Percentiles rank a stretch among this genome's conserved stretches.
Evolutionary conservation across 2,113 vertebrate genomes (phyloP).

Genomic region (Hydrochoerus hydrochaeris): DNA sequence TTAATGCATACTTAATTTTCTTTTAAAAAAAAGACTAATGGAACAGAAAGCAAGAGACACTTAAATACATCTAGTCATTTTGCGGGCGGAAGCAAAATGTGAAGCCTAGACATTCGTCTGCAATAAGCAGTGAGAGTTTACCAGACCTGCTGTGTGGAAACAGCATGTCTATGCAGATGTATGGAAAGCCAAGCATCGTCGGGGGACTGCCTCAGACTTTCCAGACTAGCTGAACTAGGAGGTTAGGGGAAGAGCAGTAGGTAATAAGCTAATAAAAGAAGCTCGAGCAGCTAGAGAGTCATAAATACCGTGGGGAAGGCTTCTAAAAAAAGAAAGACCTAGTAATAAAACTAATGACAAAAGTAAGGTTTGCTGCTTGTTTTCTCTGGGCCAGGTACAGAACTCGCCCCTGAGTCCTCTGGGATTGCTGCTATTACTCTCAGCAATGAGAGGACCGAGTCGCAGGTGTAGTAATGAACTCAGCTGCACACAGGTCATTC

Average conservation of each 20-base stretch:
- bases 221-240: not conserved
- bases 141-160: not conserved
- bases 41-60: not conserved
- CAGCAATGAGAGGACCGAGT: not conserved
- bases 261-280: slow-evolving; percentile 14
- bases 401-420: not conserved
- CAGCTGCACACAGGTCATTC: not conserved
- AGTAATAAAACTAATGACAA: not conserved
- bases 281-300: not conserved
- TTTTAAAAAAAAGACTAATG: not conserved
- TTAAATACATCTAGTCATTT: not conserved
- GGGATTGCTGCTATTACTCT: not conserved
- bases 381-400: not conserved
- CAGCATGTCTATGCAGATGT: not conserved
- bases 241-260: not conserved
- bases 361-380: not conserved
- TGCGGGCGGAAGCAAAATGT: not conserved
- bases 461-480: not conserved
- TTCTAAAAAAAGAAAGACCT: not conserved
- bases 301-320: not conserved
- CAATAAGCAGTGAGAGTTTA: not conserved
- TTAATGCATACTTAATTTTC: not conserved
- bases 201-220: not conserved
- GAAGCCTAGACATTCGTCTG: not conserved
- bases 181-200: not conserved